Conservation (phyloP, 2,113 vertebrate species). For the Himantopus leucocephalus region DNA sequence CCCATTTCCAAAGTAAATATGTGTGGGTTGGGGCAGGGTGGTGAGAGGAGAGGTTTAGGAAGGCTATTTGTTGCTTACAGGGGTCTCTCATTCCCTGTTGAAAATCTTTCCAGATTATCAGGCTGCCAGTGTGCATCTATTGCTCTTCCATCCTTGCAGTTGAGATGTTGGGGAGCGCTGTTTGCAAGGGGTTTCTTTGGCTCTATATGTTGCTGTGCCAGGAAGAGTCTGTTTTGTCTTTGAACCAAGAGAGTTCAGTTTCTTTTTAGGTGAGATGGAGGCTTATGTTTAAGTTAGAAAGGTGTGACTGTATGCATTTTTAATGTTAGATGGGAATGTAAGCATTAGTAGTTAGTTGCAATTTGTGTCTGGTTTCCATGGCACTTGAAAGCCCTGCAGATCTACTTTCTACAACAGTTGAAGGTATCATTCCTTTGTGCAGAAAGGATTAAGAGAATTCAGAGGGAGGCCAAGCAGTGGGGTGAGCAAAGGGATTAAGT, state of each 20-base stretch:
- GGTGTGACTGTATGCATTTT: neutral
- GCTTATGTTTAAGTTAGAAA: neutral
- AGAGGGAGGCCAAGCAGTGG: neutral
- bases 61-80: neutral
- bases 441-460: conserved; percentile 2
- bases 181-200: neutral
- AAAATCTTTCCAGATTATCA: neutral
- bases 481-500: neutral
- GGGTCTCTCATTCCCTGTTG: neutral
- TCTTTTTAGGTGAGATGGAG: neutral
- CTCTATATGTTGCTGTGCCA: neutral
- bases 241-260: neutral
- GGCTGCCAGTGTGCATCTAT: neutral
- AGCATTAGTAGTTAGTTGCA: neutral
- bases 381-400: neutral
- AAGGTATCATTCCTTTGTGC: neutral
- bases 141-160: accelerated
- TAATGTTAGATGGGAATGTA: neutral
- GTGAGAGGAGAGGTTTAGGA: neutral
- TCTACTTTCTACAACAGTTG: neutral
- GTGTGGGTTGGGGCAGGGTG: neutral
- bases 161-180: neutral
- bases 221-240: neutral
- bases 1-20: neutral
- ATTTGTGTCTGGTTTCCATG: neutral